A percentile compares a stretch with the other conserved stretches of the same genome.
Evolutionary conservation across 2,888 invertebrate genomes (phyloP).

Genomic region (Tiliacea citrago): DNA sequence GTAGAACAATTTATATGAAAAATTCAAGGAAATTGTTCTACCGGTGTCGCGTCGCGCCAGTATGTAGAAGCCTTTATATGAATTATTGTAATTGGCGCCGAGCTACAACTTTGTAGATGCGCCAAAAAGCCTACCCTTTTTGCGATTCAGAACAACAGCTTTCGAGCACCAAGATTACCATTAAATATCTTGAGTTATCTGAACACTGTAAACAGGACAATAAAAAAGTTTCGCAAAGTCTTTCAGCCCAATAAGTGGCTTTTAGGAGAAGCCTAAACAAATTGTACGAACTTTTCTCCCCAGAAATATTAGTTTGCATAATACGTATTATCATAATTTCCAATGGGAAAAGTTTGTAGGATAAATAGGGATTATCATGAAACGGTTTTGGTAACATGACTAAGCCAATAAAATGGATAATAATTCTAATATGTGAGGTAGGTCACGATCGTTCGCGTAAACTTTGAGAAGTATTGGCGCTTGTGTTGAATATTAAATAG

Average conservation of each 20-base stretch:
- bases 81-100: slow-evolving; percentile 15
- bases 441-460: slow-evolving; percentile 50
- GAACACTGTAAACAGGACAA: slow-evolving; percentile 54
- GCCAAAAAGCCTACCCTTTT: not conserved
- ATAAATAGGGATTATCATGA: slow-evolving; percentile 56
- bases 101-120: not conserved
- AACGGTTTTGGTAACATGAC: slow-evolving; percentile 39
- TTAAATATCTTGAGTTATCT: slow-evolving; percentile 38
- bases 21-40: no score
- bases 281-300: slow-evolving; percentile 63
- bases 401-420: slow-evolving; percentile 54
- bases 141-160: slow-evolving; percentile 24
- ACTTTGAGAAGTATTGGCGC: slow-evolving; percentile 49
- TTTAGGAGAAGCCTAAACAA: slow-evolving; percentile 67
- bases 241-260: slow-evolving; percentile 63
- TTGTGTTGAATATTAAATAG: slow-evolving; percentile 52
- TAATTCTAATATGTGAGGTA: slow-evolving; percentile 56
- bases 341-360: slow-evolving; percentile 47
- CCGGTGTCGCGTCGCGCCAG: no score
- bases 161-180: slow-evolving; percentile 20
- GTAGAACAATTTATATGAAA: no score
- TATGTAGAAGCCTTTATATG: no score
- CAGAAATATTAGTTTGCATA: slow-evolving; percentile 63
- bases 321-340: slow-evolving; percentile 65
- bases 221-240: slow-evolving; percentile 55